Evolutionary conservation across 2,888 invertebrate species (phyloP), one percentile per base, ranked within the genome.

Genomic region (Eupithecia vulgata): DNA sequence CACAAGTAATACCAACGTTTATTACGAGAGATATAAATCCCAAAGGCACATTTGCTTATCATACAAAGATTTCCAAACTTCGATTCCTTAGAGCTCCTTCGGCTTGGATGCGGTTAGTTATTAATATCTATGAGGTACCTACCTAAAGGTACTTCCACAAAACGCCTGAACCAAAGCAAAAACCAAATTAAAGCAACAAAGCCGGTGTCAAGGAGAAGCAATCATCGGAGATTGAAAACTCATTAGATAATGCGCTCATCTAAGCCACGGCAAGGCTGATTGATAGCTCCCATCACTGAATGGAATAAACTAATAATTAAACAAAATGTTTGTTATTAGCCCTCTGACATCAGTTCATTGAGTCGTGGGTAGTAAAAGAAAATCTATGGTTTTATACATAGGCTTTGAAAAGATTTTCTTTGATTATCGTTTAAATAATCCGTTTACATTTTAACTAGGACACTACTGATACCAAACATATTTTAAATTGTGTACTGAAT

Each of bases 141-240:
- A 52, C 25, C 3, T 17, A 1, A 30, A 34, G 34, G 13, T 59
- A 59, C 59, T 65, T 7, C 10, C 34, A 72, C 71, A 77, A 73
- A 72, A 70, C 73, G 69, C 70, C 48, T 70, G 62, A 61, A 67
- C 68, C 74, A 70, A 77, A 80, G 57, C 78, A 80, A 81, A 78
- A 81, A 79, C 74, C 40, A 70, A 75, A 71, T 75, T 71, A 74
- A 25, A 61, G 8, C 57, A 66, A 72, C 72, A 65, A 61, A 71
- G 62, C 59, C 72, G 61, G 65, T 75, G 75, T 77, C 77, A 77
- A 75, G 75, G 77, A 15, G 64, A 71, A 25, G 30, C 48, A 48
- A 57, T 65, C 64, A 74, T 62, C 61, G 59, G 64, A 72, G 67
- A 75, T 75, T 70, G 70, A 71, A 70, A 72, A 72, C 68, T 71